Evolutionary conservation across 1,140 invertebrate genomes (phyloP).

Genomic region (Hormaphis cornu): DNA sequence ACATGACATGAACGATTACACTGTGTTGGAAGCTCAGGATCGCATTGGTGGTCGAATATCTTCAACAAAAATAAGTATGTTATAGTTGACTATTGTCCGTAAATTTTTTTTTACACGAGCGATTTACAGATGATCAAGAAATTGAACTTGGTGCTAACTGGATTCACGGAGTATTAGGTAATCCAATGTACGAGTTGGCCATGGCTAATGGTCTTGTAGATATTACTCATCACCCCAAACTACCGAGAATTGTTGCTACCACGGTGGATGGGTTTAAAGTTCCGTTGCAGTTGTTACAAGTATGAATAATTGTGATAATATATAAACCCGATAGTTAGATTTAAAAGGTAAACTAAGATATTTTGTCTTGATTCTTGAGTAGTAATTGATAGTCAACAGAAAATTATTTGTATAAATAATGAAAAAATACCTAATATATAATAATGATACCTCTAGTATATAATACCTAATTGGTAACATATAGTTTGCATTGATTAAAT

Average conservation of each 20-base stretch:
- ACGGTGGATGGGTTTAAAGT: conserved; percentile 77
- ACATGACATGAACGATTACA: conserved; percentile 67
- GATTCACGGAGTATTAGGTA: conserved; percentile 83
- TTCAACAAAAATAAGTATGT: conserved; percentile 63
- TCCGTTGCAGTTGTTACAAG: conserved; percentile 65
- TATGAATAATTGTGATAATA: conserved; percentile 32
- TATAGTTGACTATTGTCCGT: conserved; percentile 33
- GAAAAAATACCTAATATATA: no score
- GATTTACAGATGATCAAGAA: conserved; percentile 45
- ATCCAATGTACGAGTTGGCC: conserved; percentile 77
- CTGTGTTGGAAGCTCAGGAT: conserved; percentile 68
- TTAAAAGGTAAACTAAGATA: not conserved
- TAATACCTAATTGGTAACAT: no score
- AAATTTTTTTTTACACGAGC: not conserved
- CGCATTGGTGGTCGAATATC: conserved; percentile 68
- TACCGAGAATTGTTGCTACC: conserved; percentile 75
- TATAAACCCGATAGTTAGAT: not conserved
- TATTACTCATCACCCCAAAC: conserved; percentile 69
- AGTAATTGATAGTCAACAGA: no score
- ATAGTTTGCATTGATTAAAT: no score
- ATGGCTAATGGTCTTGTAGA: conserved; percentile 71
- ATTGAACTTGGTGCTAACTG: conserved; percentile 85
- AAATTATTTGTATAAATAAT: no score
- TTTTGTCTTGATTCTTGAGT: no score
- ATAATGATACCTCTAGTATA: no score